Evolutionary conservation across 2,113 vertebrate species (phyloP), one percentile per base, ranked within the genome.

Genomic region (Sialia sialis): DNA sequence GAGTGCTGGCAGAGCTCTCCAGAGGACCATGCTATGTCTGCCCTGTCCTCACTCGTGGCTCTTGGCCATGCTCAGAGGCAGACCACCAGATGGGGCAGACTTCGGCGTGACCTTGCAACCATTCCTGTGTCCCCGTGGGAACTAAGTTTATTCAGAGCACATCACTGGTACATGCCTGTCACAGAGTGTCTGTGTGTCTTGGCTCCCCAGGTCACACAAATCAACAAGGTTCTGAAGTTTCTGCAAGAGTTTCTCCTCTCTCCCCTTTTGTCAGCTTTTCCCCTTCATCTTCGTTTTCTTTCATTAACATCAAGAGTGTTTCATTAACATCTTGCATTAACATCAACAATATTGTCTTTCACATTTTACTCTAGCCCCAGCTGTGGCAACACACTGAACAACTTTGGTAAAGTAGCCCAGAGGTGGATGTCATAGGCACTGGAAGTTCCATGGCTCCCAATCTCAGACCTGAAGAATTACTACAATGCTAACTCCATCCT

Each of bases 161-260:
- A 62, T 79, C 49, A 13, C 23, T 54, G 62, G 22, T 49, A 58
- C 17, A 16, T 29, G 62, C 46, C 56, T 52, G 41, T 69, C 63
- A 58, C 34, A 52, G 74, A 0, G 0, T 5, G 1, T 27, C 41
- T 77, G 17, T 66, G 7, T n/a, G 67, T 70, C 82, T 60, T 55
- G 55, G 34, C 41, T 86, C 34, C 32, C 26, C 38, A 46, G 21
- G 70, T 69, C 44, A 76, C 44, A 60, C 1, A 4, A 76, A 85
- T 41, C 26, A 84, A 62, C 26, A 70, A 60, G 21, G 11, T 0
- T 62, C 41, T 84, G 29, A 86, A 18, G 32, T 79, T 79, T 82
- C 66, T 77, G 32, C 62, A 63, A 0, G 1, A 25, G 55, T 74
- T 93, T 79, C 49, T 82, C 7, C 23, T 48, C 49, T 76, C 43